Evolutionary conservation across 2,797 vertebrate species (phyloP).

Genomic region (Yasuhikotakia modesta): DNA sequence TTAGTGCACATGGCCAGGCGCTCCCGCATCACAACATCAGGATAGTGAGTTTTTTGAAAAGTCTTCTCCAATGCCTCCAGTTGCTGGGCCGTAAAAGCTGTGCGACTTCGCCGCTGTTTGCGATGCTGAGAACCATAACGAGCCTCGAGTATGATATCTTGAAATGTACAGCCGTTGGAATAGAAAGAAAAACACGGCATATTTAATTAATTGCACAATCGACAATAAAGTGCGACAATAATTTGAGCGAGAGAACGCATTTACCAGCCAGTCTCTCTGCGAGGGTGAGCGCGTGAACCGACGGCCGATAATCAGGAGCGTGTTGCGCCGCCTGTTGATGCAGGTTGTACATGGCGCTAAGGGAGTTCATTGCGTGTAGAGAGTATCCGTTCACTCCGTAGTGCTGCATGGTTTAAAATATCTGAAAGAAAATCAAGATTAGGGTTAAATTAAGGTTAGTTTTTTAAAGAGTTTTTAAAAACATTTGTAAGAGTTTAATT

Average conservation of each 20-base stretch:
- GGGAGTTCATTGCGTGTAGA: conserved; percentile 94
- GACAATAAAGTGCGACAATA: background rate
- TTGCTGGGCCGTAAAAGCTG: conserved; percentile 95
- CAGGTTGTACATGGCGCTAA: conserved; percentile 98
- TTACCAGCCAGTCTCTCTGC: conserved; percentile 98
- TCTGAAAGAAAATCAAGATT: too few relatives aligned
- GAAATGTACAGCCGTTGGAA: conserved; percentile 99
- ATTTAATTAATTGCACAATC: conserved; percentile 83
- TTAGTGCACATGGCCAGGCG: conserved; percentile 97
- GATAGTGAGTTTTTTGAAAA: conserved; percentile 98
- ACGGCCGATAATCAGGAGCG: conserved; percentile 90
- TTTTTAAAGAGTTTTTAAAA: too few relatives aligned
- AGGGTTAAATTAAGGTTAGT: too few relatives aligned
- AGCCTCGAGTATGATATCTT: conserved; percentile 99
- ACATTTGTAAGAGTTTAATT: too few relatives aligned
- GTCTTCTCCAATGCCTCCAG: conserved; percentile 95
- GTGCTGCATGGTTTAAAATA: conserved; percentile 87
- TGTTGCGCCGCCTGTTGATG: conserved; percentile 98
- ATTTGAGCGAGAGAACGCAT: conserved; percentile 69
- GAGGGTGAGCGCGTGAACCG: conserved; percentile 92
- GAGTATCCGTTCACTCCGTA: conserved; percentile 97
- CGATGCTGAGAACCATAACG: conserved; percentile 97
- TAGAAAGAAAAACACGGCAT: conserved; percentile 78
- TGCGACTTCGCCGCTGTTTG: conserved; percentile 95
- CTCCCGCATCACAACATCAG: conserved; percentile 96